phyloP scores from a whole-genome alignment of 2,888 invertebrate species.

The Catocala nupta region DNA sequence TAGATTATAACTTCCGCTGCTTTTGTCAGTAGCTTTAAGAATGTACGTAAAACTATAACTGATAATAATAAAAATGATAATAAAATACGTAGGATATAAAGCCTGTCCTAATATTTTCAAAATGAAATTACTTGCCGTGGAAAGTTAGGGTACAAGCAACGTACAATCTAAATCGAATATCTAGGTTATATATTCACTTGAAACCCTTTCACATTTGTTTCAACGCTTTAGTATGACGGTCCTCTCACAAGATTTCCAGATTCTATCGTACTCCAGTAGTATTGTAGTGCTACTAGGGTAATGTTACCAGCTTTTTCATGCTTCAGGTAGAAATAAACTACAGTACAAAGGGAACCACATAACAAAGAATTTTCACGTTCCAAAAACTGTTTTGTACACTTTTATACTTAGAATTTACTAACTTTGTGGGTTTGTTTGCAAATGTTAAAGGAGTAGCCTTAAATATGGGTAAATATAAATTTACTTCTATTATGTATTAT shows the following conservation, averaged over 20 bases:
- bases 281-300: background rate
- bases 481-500: conserved; percentile 2
- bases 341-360: background rate
- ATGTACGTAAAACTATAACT: background rate
- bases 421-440: conserved; percentile 3
- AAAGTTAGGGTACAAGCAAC: conserved; percentile 31
- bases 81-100: conserved; percentile 4
- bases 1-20: too few species aligned
- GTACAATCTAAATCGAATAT: conserved; percentile 51
- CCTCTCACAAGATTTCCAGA: conserved; percentile 1
- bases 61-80: background rate
- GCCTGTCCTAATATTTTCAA: conserved; percentile 33
- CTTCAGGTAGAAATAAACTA: background rate
- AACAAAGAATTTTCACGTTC: conserved; percentile 1
- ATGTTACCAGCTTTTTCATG: background rate
- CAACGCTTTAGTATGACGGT: conserved; percentile 14
- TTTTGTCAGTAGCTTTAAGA: too few species aligned
- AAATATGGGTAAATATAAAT: background rate
- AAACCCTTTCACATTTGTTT: conserved; percentile 39
- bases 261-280: background rate
- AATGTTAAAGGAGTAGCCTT: background rate
- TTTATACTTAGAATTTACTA: background rate
- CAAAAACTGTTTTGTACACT: conserved; percentile 1
- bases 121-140: conserved; percentile 35
- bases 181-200: conserved; percentile 44